Evolutionary conservation across 1,140 invertebrate genomes (phyloP), one percentile per base, ranked within the genome.

Genomic region (Stenopsyche tienmushanensis): DNA sequence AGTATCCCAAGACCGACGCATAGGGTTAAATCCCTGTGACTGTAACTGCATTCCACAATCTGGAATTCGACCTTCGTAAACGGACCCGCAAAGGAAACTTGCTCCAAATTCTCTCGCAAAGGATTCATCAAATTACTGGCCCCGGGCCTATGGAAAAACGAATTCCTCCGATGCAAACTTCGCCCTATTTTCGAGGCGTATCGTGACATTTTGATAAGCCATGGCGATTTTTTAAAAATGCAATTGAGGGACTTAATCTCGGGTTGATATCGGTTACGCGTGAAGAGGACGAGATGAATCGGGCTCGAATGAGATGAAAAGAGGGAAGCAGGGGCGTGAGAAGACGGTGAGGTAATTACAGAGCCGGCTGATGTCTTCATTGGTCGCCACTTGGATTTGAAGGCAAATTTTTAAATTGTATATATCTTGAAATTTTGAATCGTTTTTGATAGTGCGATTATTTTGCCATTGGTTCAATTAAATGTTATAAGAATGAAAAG

Each of bases 351-450:
- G 42, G 44, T 66, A 66, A 66, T 66, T 66, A 66, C 65, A 66
- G 57, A 53, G 49, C 65, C 57, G 58, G 45, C 58, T 66, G 65
- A 66, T 66, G 65, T 57, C 65, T 66, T 66, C 65, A 66, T 66
- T 58, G 57, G 54, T 25, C 57, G 65, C 50, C 47, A 47, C 20
- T 17, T 25, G 50, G n/a, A n/a, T n/a, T n/a, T n/a, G n/a, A n/a
- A n/a, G n/a, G n/a, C n/a, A n/a, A n/a, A n/a, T n/a, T n/a, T n/a
- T n/a, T n/a, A n/a, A n/a, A n/a, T n/a, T n/a, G n/a, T n/a, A n/a
- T n/a, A n/a, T n/a, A n/a, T n/a, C n/a, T n/a, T n/a, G n/a, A n/a
- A n/a, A n/a, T n/a, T n/a, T n/a, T n/a, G n/a, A n/a, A n/a, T n/a
- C n/a, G n/a, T n/a, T n/a, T n/a, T n/a, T n/a, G n/a, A n/a, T n/a